These are phyloP conservation scores for Sorex fumeus DNA, from an alignment of 2,113 vertebrate genomes.

Conservation along the genomic window DNA sequence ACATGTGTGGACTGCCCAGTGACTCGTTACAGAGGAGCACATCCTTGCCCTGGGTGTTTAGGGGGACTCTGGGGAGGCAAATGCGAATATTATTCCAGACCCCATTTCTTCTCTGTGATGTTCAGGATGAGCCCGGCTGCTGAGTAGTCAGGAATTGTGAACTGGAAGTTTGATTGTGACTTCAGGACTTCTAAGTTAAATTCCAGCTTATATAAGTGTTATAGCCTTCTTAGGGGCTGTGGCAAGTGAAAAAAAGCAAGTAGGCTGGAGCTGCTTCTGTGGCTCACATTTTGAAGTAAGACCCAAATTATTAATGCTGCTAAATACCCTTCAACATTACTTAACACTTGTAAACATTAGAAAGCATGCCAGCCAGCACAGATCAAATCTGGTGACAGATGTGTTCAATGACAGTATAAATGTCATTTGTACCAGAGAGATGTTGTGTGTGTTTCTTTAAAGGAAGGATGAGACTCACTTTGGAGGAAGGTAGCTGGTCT, in stretches of 20 bases:
- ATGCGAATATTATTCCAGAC: slow-evolving; percentile 72
- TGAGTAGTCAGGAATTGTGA: slow-evolving; percentile 78
- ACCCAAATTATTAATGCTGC: slow-evolving; percentile 77
- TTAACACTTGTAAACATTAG: slow-evolving; percentile 67
- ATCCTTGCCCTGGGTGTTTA: slow-evolving; percentile 39
- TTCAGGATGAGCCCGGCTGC: slow-evolving; percentile 79
- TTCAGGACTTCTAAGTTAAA: slow-evolving; percentile 83
- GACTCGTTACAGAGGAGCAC: background rate
- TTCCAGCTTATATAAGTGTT: slow-evolving; percentile 81
- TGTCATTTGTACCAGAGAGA: slow-evolving; percentile 73
- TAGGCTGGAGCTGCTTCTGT: slow-evolving; percentile 58
- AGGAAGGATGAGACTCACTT: slow-evolving; percentile 33
- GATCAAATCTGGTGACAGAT: slow-evolving; percentile 79
- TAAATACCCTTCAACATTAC: slow-evolving; percentile 76
- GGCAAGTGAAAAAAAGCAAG: slow-evolving; percentile 83
- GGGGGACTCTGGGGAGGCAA: slow-evolving; percentile 57
- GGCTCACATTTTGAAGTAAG: slow-evolving; percentile 82
- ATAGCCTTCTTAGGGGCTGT: slow-evolving; percentile 48
- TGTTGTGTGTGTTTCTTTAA: slow-evolving; percentile 57
- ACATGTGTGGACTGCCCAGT: background rate
- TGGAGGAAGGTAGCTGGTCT: background rate
- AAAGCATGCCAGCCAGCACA: slow-evolving; percentile 67
- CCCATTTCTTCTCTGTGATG: slow-evolving; percentile 60
- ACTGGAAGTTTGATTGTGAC: slow-evolving; percentile 83
- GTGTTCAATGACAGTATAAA: slow-evolving; percentile 76